Evolutionary conservation across 2,113 vertebrate species (phyloP), one percentile per base, ranked within the genome.

Genomic region (Istiophorus platypterus): DNA sequence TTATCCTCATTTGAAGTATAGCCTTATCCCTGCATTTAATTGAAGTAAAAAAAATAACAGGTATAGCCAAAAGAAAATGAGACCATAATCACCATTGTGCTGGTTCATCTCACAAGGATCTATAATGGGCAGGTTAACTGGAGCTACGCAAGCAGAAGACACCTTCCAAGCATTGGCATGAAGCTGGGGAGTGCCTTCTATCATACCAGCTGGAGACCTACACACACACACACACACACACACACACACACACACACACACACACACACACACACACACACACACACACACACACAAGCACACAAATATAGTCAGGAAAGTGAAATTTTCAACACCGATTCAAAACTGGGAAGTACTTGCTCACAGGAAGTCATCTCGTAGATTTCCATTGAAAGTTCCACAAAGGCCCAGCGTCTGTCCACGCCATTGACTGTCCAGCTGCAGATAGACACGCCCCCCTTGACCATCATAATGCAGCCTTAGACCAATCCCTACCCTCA

Each of bases 331-430:
- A 68, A 72, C 29, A 61, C 2, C 41, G 47, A 37, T 20, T 10
- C 58, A 0, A 22, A 2, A 7, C 4, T 22, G 14, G 2, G 22
- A 71, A 39, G 56, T 8, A 18, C 11, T 42, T 72, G 89, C 97
- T 97, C 93, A 99, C 98, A 99, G 95, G 93, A 99, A 99, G 93
- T 99, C 98, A 89, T 99, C 98, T 79, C 98, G 95, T 87, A 99
- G 95, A 88, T 99, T 99, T 75, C 97, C 98, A 57, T 99, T 99
- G 88, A 97, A 99, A 0, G 97, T 99, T 91, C 98, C 98, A 92
- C 98, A 99, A 2, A 99, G 95, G 76, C 98, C 98, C 69, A 98
- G 81, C 0, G 97, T 99, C 90, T 95, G 96, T 81, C 95, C 95
- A 70, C 93, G 97, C 98, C 98, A 99, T 2, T 85, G 81, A 76